Conservation (phyloP, 2,797 vertebrate species). For the Podarcis siculus region DNA sequence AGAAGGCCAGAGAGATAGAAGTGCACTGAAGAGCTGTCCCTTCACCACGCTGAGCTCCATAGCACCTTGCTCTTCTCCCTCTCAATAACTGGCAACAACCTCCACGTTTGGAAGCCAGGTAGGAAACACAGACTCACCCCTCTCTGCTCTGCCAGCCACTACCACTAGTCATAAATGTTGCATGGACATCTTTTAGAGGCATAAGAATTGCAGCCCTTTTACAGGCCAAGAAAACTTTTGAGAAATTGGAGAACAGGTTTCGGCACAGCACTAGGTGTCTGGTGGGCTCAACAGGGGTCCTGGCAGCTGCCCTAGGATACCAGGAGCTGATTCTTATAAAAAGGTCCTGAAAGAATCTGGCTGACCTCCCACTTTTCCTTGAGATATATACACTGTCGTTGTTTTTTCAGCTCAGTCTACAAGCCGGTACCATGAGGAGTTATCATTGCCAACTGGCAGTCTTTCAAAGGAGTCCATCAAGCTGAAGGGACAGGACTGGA, state of each 20-base stretch:
- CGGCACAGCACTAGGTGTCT: background rate
- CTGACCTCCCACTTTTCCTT: constrained; percentile 56
- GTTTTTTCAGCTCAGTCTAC: constrained; percentile 52
- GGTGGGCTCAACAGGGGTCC: too few species aligned
- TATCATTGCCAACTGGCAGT: constrained; percentile 12
- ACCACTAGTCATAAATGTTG: background rate
- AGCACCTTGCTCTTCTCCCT: too few species aligned
- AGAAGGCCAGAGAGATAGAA: too few species aligned
- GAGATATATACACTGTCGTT: constrained; percentile 33
- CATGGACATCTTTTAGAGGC: background rate
- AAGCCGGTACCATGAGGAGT: constrained; percentile 56
- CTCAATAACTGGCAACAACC: too few species aligned
- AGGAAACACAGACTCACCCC: too few species aligned
- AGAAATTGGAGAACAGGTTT: background rate
- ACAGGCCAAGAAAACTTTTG: background rate
- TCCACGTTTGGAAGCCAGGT: too few species aligned
- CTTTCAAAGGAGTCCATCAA: constrained; percentile 47
- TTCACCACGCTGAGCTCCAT: too few species aligned
- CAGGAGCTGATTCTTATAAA: constrained; percentile 63
- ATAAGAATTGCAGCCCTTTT: background rate
- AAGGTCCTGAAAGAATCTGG: constrained; percentile 35
- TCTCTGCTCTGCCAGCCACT: too few species aligned
- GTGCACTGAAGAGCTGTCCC: too few species aligned
- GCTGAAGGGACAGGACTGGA: constrained; percentile 28
- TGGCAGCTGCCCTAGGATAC: background rate